Percentiles rank a stretch among this genome's conserved stretches.
Evolutionary conservation across 2,888 invertebrate species (phyloP).

Genomic region (Melinaea menophilus): DNA sequence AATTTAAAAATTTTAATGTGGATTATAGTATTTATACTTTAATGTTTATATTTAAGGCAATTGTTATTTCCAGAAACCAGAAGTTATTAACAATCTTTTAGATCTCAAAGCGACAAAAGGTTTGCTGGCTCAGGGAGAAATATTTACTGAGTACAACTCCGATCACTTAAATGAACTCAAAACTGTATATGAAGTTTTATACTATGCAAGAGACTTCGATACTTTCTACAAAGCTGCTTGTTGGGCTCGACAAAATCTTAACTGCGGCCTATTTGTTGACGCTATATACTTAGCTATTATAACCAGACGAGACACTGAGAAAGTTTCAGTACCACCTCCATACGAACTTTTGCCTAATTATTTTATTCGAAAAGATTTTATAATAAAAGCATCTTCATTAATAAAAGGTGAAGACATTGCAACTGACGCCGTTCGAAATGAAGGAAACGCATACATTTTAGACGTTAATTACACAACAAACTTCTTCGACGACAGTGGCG

Average conservation of each 20-base stretch:
- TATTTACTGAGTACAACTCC: constrained; percentile 60
- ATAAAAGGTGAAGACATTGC: constrained; percentile 49
- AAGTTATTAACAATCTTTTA: constrained; percentile 48
- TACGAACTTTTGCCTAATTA: constrained; percentile 83
- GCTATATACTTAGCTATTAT: constrained; percentile 77
- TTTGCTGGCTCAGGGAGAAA: constrained; percentile 56
- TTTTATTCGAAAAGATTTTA: constrained; percentile 79
- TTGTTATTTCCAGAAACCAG: constrained; percentile 49
- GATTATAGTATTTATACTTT: background rate
- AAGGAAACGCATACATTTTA: constrained; percentile 60
- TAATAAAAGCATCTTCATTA: constrained; percentile 65
- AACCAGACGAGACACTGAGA: constrained; percentile 77
- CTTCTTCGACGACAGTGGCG: constrained; percentile 64
- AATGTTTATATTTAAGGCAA: background rate
- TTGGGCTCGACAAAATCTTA: constrained; percentile 79
- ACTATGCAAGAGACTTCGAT: constrained; percentile 76
- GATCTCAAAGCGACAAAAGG: constrained; percentile 47
- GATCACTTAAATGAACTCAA: constrained; percentile 55
- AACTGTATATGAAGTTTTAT: constrained; percentile 69
- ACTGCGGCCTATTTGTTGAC: constrained; percentile 81
- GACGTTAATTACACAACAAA: constrained; percentile 63
- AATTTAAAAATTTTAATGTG: background rate
- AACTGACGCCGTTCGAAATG: constrained; percentile 48
- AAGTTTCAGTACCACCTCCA: constrained; percentile 79
- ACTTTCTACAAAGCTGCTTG: constrained; percentile 77